These are phyloP conservation scores for Opisthocomus hoazin DNA, from an alignment of 2,113 vertebrate genomes.

Conservation along the genomic window DNA sequence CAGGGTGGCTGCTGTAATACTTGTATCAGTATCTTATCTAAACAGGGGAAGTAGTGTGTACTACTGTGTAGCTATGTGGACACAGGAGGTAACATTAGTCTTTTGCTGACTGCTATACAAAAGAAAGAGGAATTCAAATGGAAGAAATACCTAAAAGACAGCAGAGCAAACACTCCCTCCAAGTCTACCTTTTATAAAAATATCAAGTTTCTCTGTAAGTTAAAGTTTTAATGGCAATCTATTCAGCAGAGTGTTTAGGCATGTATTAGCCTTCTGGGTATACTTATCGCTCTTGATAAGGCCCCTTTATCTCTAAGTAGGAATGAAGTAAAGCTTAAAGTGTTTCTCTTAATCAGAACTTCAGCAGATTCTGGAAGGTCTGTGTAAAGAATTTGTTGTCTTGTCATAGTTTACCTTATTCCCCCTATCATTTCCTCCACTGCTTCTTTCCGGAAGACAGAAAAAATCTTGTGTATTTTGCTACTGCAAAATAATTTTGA, in stretches of 20 bases:
- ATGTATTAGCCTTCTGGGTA: background rate
- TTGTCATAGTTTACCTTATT: background rate
- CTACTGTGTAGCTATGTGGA: background rate
- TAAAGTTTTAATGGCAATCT: background rate
- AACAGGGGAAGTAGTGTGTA: background rate
- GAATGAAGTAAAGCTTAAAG: conserved; percentile 19
- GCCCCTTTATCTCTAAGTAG: background rate
- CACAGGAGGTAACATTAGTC: background rate
- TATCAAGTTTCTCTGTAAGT: background rate
- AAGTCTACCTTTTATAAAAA: background rate
- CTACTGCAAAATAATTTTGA: background rate
- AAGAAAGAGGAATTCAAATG: background rate
- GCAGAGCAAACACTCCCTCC: background rate
- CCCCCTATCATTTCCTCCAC: background rate
- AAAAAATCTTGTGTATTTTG: background rate
- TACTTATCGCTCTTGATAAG: background rate
- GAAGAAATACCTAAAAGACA: background rate
- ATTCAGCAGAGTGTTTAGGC: background rate
- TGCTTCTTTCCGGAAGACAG: background rate
- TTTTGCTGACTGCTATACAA: background rate
- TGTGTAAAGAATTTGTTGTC: background rate
- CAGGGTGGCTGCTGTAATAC: no score
- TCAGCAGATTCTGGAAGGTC: background rate
- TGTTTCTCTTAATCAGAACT: background rate
- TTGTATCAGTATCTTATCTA: background rate